phyloP scores from a whole-genome alignment of 2,797 vertebrate genomes.

The Macropodus opercularis region DNA sequence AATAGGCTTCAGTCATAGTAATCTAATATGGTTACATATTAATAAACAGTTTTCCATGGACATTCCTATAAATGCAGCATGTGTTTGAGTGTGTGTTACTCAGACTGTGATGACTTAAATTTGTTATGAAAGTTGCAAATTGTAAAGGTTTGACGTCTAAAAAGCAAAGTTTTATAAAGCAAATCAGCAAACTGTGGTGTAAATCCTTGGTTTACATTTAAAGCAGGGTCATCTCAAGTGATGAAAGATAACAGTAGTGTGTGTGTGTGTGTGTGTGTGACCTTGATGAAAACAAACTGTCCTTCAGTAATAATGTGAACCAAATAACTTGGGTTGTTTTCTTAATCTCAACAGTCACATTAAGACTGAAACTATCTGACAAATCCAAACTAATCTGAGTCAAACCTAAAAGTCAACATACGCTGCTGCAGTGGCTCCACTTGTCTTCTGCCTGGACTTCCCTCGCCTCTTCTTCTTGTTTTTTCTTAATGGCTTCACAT shows the following conservation, averaged over 20 bases:
- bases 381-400: conserved; percentile 15
- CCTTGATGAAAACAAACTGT: conserved; percentile 64
- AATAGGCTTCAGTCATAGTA: not conserved
- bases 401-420: conserved; percentile 59
- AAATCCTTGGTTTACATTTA: not conserved
- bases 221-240: not conserved
- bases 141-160: too few species aligned
- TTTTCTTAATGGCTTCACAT: conserved; percentile 64
- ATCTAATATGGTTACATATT: too few species aligned
- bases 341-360: conserved; percentile 48
- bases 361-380: conserved; percentile 18
- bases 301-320: conserved; percentile 53
- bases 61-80: too few species aligned
- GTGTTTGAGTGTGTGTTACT: too few species aligned
- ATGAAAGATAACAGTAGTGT: not conserved
- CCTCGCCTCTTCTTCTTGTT: conserved; percentile 70
- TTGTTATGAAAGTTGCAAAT: too few species aligned
- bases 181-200: not conserved
- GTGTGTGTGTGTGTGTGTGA: conserved; percentile 33
- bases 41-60: too few species aligned
- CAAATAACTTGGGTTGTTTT: conserved; percentile 57
- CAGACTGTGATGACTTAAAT: too few species aligned
- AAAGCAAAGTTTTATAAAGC: too few species aligned
- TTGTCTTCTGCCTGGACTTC: conserved; percentile 73
- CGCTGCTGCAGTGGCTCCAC: conserved; percentile 55